A percentile compares a stretch with the other conserved stretches of the same genome.
phyloP scores from a whole-genome alignment of 1,140 invertebrate species.

The Conus betulinus region DNA sequence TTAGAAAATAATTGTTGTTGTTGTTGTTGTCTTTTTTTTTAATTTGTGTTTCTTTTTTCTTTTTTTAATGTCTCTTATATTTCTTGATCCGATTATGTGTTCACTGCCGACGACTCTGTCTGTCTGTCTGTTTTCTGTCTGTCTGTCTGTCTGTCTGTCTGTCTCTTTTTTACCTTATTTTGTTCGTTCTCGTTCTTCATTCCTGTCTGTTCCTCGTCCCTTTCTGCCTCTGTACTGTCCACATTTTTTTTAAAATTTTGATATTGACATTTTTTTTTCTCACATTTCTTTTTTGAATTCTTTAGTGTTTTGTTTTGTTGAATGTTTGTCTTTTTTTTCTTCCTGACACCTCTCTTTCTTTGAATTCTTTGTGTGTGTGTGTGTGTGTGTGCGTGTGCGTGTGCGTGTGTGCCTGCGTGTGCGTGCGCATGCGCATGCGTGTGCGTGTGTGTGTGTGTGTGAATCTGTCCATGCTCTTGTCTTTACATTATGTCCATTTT shows the following conservation, averaged over 20 bases:
- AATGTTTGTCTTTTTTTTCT: too few relatives aligned
- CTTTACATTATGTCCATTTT: too few relatives aligned
- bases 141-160: not conserved
- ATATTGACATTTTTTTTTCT: too few relatives aligned
- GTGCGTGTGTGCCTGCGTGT: not conserved
- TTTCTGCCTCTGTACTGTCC: too few relatives aligned
- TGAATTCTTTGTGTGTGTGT: not conserved
- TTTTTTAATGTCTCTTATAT: too few relatives aligned
- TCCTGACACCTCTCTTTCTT: too few relatives aligned
- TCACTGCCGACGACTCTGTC: not conserved
- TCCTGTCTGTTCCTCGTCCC: not conserved
- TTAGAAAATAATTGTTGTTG: too few relatives aligned
- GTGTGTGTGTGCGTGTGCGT: conserved; percentile 3
- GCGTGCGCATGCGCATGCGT: not conserved
- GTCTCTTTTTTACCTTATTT: not conserved
- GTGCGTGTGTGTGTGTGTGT: not conserved
- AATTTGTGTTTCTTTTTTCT: too few relatives aligned
- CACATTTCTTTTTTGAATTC: too few relatives aligned
- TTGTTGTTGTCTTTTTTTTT: too few relatives aligned
- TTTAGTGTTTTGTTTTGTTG: too few relatives aligned
- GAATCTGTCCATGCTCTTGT: not conserved
- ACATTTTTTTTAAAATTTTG: too few relatives aligned
- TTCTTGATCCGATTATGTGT: not conserved
- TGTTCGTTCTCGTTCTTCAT: not conserved
- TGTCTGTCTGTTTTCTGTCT: not conserved